A percentile compares a stretch with the other conserved stretches of the same genome.
Evolutionary conservation across 2,797 vertebrate species (phyloP).

Genomic region (Peromyscus aztecus): DNA sequence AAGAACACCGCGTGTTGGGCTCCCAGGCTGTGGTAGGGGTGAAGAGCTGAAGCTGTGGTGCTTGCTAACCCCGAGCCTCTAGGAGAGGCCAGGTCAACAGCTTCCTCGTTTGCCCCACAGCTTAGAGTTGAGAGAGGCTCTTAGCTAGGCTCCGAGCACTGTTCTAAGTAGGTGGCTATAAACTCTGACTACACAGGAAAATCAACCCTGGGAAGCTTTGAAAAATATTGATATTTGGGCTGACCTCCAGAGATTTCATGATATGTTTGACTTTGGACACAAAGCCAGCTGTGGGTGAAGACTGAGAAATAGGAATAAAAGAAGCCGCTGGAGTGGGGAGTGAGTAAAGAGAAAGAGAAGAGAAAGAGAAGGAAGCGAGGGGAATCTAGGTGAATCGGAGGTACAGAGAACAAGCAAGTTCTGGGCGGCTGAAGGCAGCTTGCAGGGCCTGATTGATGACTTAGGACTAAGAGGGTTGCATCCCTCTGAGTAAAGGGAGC

Average conservation of each 20-base stretch:
- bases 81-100: slow-evolving; percentile 10
- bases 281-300: not conserved
- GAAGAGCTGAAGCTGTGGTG: not conserved
- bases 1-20: not conserved
- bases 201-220: not conserved
- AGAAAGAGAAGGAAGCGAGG: too few relatives aligned
- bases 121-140: not conserved
- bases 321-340: too few relatives aligned
- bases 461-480: not conserved
- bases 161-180: not conserved
- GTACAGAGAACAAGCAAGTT: not conserved
- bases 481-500: not conserved
- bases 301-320: too few relatives aligned
- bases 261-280: not conserved
- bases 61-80: slow-evolving; percentile 35
- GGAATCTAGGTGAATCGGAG: not conserved
- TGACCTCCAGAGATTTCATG: not conserved
- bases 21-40: not conserved
- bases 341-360: not conserved
- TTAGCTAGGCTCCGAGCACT: not conserved
- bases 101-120: not conserved
- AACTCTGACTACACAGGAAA: not conserved
- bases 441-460: not conserved
- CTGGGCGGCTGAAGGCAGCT: too few relatives aligned
- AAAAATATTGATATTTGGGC: not conserved